phyloP scores from a whole-genome alignment of 2,888 invertebrate genomes.

The Leptinotarsa rubiginosa region DNA sequence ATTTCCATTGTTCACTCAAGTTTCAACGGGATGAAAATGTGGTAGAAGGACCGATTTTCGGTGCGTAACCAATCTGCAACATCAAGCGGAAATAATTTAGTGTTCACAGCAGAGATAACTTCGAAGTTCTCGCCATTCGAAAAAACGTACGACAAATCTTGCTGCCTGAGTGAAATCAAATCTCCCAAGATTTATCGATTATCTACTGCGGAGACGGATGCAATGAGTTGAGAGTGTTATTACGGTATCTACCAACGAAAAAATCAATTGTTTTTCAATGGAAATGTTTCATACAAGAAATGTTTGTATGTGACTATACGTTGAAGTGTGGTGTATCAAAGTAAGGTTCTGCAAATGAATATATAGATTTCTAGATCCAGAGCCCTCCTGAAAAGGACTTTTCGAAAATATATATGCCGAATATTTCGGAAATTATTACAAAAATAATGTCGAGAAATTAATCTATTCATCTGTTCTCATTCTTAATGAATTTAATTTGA shows the following conservation, averaged over 20 bases:
- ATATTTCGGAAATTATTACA: no score
- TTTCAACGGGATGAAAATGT: constrained; percentile 28
- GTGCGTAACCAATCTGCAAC: constrained; percentile 40
- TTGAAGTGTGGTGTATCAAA: background rate
- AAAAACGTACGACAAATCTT: constrained; percentile 38
- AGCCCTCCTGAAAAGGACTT: no score
- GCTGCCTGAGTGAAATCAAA: constrained; percentile 33
- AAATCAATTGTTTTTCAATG: no score
- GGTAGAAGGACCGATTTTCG: constrained; percentile 27
- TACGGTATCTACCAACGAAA: background rate
- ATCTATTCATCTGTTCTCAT: no score
- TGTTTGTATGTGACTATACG: no score
- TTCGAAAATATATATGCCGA: no score
- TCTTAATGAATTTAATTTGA: no score
- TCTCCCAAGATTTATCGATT: constrained; percentile 28
- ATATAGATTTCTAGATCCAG: no score
- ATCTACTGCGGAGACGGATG: background rate
- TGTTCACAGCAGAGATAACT: constrained; percentile 38
- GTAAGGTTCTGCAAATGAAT: background rate
- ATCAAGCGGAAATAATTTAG: constrained; percentile 41
- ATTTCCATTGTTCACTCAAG: constrained; percentile 29
- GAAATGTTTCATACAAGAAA: no score
- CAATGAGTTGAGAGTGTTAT: background rate
- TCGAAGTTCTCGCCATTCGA: constrained; percentile 27
- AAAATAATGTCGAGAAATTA: no score